A percentile compares a stretch with the other conserved stretches of the same genome.
Evolutionary conservation across 2,888 invertebrate genomes (phyloP).

Genomic region (Acleris holmiana): DNA sequence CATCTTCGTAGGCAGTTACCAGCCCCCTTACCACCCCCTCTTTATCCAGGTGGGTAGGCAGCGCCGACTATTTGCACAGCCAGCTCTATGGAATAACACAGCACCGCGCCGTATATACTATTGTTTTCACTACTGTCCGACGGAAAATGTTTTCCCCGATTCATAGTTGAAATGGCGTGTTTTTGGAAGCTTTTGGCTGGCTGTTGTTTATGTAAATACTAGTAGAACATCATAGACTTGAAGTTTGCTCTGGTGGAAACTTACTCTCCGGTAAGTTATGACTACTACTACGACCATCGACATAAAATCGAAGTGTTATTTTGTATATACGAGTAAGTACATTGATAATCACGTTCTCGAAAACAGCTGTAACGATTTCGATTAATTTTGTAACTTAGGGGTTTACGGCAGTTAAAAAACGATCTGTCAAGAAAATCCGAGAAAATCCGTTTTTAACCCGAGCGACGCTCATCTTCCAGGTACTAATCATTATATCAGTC

Average conservation of each 20-base stretch:
- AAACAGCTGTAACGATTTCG: too few species aligned
- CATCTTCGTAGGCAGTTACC: constrained; percentile 1
- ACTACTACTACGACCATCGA: too few species aligned
- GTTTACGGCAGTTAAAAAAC: too few species aligned
- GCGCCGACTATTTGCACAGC: constrained; percentile 37
- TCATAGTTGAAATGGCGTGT: constrained; percentile 33
- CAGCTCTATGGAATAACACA: constrained; percentile 35
- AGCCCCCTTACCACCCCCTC: not conserved
- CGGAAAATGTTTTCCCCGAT: constrained; percentile 35
- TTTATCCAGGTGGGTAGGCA: constrained; percentile 24
- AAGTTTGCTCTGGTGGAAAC: not conserved
- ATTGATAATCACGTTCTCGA: too few species aligned
- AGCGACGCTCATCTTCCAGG: too few species aligned
- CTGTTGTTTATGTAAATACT: constrained; percentile 35
- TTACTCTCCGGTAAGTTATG: too few species aligned
- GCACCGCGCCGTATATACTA: constrained; percentile 28
- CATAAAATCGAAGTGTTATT: too few species aligned
- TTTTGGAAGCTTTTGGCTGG: constrained; percentile 30
- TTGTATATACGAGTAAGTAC: too few species aligned
- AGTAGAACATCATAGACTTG: constrained; percentile 12
- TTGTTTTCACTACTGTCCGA: constrained; percentile 33
- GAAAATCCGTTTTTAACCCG: too few species aligned
- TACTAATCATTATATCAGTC: too few species aligned
- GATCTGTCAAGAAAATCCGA: too few species aligned
- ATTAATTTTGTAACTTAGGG: too few species aligned